Percentiles rank a stretch among this genome's conserved stretches.
Evolutionary conservation across 92 coral and sea anemone genomes (phyloP).

Genomic region (Porites lobata): DNA sequence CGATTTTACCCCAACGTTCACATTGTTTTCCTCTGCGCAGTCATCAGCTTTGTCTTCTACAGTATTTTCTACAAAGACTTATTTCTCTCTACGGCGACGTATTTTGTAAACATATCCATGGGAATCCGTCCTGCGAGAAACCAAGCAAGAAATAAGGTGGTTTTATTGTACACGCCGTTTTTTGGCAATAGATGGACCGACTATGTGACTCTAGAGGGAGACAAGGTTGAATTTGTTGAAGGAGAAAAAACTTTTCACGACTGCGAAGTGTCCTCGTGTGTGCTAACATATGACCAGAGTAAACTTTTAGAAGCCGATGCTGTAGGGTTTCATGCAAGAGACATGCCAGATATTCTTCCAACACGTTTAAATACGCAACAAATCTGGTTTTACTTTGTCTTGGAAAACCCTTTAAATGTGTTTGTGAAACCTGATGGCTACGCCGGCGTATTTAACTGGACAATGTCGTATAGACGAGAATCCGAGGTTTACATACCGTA

Average conservation of each 20-base stretch:
- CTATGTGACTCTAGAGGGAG: slow-evolving; percentile 48
- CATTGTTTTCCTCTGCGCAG: slow-evolving; percentile 14
- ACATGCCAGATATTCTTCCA: slow-evolving; percentile 55
- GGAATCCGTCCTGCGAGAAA: slow-evolving; percentile 23
- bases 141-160: slow-evolving; percentile 46
- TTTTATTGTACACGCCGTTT: slow-evolving; percentile 74
- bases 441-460: slow-evolving; percentile 80
- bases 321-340: slow-evolving; percentile 85
- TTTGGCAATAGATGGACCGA: slow-evolving; percentile 76
- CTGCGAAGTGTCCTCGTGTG: slow-evolving; percentile 71
- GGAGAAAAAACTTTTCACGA: slow-evolving; percentile 72
- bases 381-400: slow-evolving; percentile 85
- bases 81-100: slow-evolving; percentile 1
- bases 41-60: slow-evolving; percentile 39
- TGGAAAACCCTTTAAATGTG: slow-evolving; percentile 78
- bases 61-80: slow-evolving; percentile 8
- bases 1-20: not conserved
- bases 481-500: slow-evolving; percentile 83
- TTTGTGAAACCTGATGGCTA: slow-evolving; percentile 16
- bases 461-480: slow-evolving; percentile 81
- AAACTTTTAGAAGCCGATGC: slow-evolving; percentile 75
- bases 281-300: slow-evolving; percentile 65
- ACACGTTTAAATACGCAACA: slow-evolving; percentile 49
- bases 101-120: slow-evolving; percentile 33
- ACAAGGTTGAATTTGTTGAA: slow-evolving; percentile 51